Conservation (phyloP, 2,797 vertebrate species). For the Phoebastria nigripes region DNA sequence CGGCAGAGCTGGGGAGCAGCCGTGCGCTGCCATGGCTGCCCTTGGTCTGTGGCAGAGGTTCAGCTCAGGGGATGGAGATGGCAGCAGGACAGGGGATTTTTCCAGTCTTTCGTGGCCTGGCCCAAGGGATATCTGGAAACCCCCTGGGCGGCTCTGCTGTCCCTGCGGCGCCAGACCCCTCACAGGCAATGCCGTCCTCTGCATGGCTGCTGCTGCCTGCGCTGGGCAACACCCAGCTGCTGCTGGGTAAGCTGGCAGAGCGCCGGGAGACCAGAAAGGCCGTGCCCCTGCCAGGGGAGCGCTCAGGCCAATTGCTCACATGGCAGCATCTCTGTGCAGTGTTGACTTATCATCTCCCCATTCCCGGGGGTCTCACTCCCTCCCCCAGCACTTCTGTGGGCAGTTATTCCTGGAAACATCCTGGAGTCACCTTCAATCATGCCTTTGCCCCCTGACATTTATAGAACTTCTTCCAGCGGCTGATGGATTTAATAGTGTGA, state of each 20-base stretch:
- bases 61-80: not conserved
- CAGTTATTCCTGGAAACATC: slow-evolving; percentile 1
- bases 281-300: not conserved
- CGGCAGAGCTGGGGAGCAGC: not conserved
- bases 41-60: not conserved
- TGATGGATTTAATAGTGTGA: not conserved
- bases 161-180: not conserved
- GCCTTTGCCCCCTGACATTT: not conserved
- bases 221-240: not conserved
- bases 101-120: not conserved
- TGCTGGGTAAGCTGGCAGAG: not conserved
- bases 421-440: not conserved
- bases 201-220: not conserved
- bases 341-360: not conserved
- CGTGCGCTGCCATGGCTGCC: fast-evolving
- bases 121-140: not conserved
- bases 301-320: not conserved
- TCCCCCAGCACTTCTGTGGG: not conserved
- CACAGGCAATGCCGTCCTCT: not conserved
- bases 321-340: not conserved
- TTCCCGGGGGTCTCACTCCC: not conserved
- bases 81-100: not conserved
- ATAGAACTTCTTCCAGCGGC: not conserved
- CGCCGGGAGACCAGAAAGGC: fast-evolving
- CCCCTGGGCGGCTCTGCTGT: not conserved